These are phyloP conservation scores for Anhinga rufa DNA, from an alignment of 2,113 vertebrate genomes.

Conservation along the genomic window DNA sequence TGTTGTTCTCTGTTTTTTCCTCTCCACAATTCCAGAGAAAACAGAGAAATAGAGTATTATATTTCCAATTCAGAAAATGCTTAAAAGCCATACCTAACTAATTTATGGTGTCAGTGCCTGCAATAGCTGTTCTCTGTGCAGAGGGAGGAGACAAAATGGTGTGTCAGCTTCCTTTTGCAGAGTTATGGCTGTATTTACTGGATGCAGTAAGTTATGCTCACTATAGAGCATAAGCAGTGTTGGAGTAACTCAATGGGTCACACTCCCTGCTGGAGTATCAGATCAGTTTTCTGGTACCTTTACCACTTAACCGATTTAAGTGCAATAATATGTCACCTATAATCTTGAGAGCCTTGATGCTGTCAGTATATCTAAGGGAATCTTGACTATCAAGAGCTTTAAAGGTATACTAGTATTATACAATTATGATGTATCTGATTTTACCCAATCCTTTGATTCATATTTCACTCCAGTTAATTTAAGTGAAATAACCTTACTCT, in stretches of 20 bases:
- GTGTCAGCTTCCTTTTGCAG: neutral
- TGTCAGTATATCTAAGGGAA: neutral
- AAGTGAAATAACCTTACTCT: neutral
- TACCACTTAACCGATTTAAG: neutral
- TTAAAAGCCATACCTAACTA: neutral
- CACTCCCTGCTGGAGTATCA: too few relatives aligned
- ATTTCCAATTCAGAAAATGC: neutral
- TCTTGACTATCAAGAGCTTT: neutral
- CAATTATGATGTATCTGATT: neutral
- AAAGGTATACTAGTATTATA: neutral
- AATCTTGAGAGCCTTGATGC: neutral
- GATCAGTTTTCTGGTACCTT: neutral
- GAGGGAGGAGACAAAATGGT: neutral
- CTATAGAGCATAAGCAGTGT: neutral
- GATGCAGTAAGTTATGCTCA: rapidly evolving
- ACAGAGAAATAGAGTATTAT: neutral
- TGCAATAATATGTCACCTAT: neutral
- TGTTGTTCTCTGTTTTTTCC: neutral
- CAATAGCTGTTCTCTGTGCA: neutral
- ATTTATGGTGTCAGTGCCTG: neutral
- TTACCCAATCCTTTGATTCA: neutral
- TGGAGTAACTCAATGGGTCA: neutral
- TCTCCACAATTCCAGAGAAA: neutral
- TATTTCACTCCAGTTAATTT: neutral
- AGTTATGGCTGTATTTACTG: neutral